Evolutionary conservation across 2,113 vertebrate genomes (phyloP), one percentile per base, ranked within the genome.

Genomic region (Parotia lawesii): DNA sequence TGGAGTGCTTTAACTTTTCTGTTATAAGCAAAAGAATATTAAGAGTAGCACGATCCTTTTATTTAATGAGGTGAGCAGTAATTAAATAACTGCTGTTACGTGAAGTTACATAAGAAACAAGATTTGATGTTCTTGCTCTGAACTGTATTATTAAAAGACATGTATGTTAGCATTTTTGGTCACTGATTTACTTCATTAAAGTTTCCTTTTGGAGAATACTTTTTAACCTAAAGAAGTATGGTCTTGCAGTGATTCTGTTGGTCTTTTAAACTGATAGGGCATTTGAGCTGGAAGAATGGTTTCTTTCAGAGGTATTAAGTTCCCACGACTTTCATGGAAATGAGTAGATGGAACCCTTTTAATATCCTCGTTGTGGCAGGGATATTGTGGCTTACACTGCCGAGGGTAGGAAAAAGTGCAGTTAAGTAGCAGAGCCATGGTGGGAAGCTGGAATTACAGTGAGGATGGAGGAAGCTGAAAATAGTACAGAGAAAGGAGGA

Each of bases 101-200:
- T 40, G 15, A 80, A 56, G 37, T 88, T 95, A 92, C 28, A 7
- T 84, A 89, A 93, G 82, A 88, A 93, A 70, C 12, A 50, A 77
- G 44, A 74, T 47, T 54, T 76, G 9, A 42, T 22, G 31, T 62
- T 88, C 72, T 86, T 95, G 31, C 56, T 90, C 47, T 80, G 47
- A 93, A 54, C 72, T 86, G 31, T 71, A 28, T 78, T 87, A 73
- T 73, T 85, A 83, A 53, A 69, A 83, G 14, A 69, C 21, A 24
- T 4, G 2, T 54, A 22, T 88, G 66, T 92, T 65, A 80, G 60
- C 38, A 15, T 60, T 90, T 79, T 83, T 86, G 64, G 40, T 74
- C 60, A 88, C 27, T 40, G 51, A 77, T 83, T 69, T 83, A 50
- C 48, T 84, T 15, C 40, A 65, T 54, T 86, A 22, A 66, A 42